phyloP scores from a whole-genome alignment of 2,113 vertebrate species.

The Daboia siamensis region DNA sequence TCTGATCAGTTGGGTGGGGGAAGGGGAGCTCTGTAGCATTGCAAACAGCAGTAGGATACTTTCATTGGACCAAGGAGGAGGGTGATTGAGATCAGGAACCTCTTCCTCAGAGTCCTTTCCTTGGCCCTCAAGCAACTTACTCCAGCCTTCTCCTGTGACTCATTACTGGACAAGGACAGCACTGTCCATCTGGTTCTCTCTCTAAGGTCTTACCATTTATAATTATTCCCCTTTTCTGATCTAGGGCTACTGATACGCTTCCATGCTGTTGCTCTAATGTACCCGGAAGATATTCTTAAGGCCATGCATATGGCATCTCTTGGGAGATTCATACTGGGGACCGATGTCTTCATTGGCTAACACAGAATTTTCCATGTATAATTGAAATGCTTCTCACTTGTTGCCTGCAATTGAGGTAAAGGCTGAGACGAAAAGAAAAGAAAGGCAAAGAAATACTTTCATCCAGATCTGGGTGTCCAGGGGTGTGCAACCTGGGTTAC shows the following conservation, averaged over 20 bases:
- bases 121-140: neutral
- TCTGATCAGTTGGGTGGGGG: neutral
- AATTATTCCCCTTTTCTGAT: neutral
- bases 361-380: neutral
- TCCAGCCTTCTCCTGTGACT: neutral
- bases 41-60: neutral
- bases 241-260: neutral
- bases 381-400: neutral
- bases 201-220: neutral
- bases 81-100: too few relatives aligned
- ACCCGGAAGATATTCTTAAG: neutral
- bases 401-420: neutral
- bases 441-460: neutral
- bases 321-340: neutral
- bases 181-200: neutral
- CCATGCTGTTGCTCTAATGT: neutral
- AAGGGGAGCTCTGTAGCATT: neutral
- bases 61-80: neutral
- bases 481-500: neutral
- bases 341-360: neutral
- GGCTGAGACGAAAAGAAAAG: neutral
- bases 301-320: neutral
- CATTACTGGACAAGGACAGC: rapidly evolving
- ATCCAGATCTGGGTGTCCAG: neutral
- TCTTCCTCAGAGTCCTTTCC: rapidly evolving